Conservation (phyloP, 2,888 invertebrate species). For the Mythimna vitellina region DNA sequence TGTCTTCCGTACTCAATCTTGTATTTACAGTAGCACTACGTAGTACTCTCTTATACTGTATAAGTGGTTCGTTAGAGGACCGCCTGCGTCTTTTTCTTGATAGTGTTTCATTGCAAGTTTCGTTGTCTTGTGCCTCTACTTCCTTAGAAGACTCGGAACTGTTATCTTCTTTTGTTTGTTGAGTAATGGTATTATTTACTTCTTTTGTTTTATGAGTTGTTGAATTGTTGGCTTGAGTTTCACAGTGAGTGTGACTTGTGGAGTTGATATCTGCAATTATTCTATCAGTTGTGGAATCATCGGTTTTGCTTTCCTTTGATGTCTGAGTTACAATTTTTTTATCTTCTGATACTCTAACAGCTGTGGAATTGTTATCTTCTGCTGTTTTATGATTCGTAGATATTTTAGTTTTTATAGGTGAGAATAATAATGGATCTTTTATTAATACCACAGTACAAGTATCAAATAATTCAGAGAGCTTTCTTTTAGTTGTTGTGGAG, state of each 20-base stretch:
- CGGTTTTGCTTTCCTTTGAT: constrained; percentile 2
- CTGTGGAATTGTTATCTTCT: background rate
- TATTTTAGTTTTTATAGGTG: constrained; percentile 9
- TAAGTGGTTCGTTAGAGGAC: constrained; percentile 57
- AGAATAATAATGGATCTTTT: constrained; percentile 21
- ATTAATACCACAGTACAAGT: constrained; percentile 6
- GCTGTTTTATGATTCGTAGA: background rate
- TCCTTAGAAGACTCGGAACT: too few species aligned
- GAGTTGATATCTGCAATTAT: constrained; percentile 5
- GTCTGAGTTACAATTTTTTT: background rate
- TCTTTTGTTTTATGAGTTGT: constrained; percentile 1
- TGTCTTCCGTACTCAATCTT: constrained; percentile 36
- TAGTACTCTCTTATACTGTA: constrained; percentile 67
- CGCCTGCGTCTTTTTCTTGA: constrained; percentile 66
- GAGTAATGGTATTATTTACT: background rate
- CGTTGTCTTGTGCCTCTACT: constrained; percentile 6
- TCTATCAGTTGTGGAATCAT: background rate
- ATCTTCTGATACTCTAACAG: constrained; percentile 4
- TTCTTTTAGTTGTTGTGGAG: constrained; percentile 21
- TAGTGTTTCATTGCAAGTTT: constrained; percentile 22
- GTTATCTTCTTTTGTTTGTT: background rate
- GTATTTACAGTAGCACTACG: constrained; percentile 67
- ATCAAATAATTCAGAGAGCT: constrained; percentile 15
- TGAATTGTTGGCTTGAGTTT: constrained; percentile 4
- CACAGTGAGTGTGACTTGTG: background rate